Evolutionary conservation across 2,113 vertebrate species (phyloP).

Genomic region (Sitta europaea): DNA sequence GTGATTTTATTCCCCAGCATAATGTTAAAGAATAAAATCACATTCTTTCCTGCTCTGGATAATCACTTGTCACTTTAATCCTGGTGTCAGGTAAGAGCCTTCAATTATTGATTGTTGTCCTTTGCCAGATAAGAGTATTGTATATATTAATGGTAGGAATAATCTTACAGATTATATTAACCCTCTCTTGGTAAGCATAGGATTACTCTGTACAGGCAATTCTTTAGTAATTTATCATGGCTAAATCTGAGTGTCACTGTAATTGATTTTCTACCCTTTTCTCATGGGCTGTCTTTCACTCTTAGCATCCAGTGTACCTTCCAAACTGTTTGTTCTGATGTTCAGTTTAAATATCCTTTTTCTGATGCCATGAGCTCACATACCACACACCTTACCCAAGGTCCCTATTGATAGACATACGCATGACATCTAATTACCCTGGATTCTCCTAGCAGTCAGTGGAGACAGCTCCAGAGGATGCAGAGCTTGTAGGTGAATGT

Average conservation of each 20-base stretch:
- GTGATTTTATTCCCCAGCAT: not conserved
- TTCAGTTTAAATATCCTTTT: not conserved
- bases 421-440: not conserved
- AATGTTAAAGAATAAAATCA: not conserved
- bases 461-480: not conserved
- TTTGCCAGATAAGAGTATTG: not conserved
- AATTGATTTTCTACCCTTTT: not conserved
- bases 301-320: not conserved
- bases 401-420: not conserved
- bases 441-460: not conserved
- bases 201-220: not conserved
- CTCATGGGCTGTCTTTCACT: not conserved
- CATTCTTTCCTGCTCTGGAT: not conserved
- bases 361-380: not conserved
- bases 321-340: not conserved
- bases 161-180: not conserved
- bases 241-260: not conserved
- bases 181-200: not conserved
- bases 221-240: not conserved
- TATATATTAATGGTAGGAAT: slow-evolving; percentile 10
- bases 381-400: not conserved
- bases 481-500: not conserved
- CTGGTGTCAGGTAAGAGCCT: not conserved
- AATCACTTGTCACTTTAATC: slow-evolving; percentile 29
- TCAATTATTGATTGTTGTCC: slow-evolving; percentile 23